Evolutionary conservation across 2,888 invertebrate genomes (phyloP).

Genomic region (Epirrhoe tristata): DNA sequence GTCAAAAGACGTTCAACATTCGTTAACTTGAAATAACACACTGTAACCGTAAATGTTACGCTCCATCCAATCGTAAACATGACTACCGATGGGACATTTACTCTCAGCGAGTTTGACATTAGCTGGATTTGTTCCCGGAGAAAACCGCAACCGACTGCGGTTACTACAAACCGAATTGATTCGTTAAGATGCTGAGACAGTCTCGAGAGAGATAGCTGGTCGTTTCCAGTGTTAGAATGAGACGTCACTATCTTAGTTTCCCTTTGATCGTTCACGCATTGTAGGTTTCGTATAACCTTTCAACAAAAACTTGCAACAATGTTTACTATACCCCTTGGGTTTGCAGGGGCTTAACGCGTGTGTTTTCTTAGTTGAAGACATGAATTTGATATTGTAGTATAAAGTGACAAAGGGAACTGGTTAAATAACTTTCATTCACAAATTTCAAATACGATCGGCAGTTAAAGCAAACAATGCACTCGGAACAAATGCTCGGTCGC

Average conservation of each 20-base stretch:
- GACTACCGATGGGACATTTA: slow-evolving; percentile 51
- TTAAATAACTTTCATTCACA: neutral
- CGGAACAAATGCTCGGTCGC: slow-evolving; percentile 25
- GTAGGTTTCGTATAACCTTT: slow-evolving; percentile 49
- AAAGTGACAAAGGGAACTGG: neutral
- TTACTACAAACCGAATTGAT: slow-evolving; percentile 60
- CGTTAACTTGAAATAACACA: slow-evolving; percentile 50
- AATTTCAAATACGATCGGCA: slow-evolving; percentile 1
- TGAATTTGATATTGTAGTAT: neutral
- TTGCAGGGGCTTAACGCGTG: neutral
- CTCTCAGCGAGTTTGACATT: slow-evolving; percentile 48
- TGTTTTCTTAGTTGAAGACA: neutral
- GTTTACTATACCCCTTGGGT: slow-evolving; percentile 45
- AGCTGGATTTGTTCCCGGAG: slow-evolving; percentile 57
- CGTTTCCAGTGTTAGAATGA: slow-evolving; percentile 43
- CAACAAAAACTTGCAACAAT: slow-evolving; percentile 52
- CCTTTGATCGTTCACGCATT: slow-evolving; percentile 61
- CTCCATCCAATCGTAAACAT: slow-evolving; percentile 43
- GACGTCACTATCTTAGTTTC: slow-evolving; percentile 44
- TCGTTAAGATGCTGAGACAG: slow-evolving; percentile 61
- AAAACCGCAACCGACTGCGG: slow-evolving; percentile 54
- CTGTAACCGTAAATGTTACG: slow-evolving; percentile 47
- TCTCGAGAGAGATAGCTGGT: slow-evolving; percentile 49
- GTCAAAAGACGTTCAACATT: slow-evolving; percentile 31
- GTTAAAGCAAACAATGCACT: slow-evolving; percentile 17